Evolutionary conservation across 2,113 vertebrate genomes (phyloP), one percentile per base, ranked within the genome.

Genomic region (Sander lucioperca): DNA sequence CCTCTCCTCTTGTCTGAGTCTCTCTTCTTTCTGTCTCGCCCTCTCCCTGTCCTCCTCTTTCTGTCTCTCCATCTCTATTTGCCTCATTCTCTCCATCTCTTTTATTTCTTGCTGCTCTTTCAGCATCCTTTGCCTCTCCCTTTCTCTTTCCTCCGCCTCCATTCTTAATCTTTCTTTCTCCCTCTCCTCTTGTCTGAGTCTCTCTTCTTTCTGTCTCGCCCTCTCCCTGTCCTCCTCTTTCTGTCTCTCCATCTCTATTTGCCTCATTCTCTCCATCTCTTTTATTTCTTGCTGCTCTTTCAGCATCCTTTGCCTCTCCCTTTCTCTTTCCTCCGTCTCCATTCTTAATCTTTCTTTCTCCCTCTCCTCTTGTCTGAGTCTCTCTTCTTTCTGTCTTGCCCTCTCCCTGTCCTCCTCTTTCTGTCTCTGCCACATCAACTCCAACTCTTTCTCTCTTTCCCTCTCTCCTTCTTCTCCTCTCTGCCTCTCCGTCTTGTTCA

Each of bases 141-240:
- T 66, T 25, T 51, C 51, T 45, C 9, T 58, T n/a, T 63, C 57
- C 70, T 65, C 30, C 4, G 30, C 30, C 30, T 57, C 66, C 39
- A 69, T 72, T 74, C 69, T 88, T 36, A 51, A 18, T 70, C 58
- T 78, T 53, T 85, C 69, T 68, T 33, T 74, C 67, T 85, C 81
- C 8, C 9, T 19, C 48, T 88, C 69, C 13, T 81, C 71, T 53
- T 79, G 53, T 66, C 36, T 59, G 30, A 30, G 30, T 30, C 30
- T 71, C 23, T 87, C 82, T 36, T 88, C 80, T 53, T 10, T 67
- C 73, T 78, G 64, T 45, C 61, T 77, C 2, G 10, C 63, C 45
- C 15, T 59, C 66, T 69, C 56, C 14, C 18, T 71, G n/a, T 77
- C 85, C 50, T 79, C 62, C n/a, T 88, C 80, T 72, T 64, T 59